Conservation (phyloP, 1,140 invertebrate species). For the Apocrypta bakeri region DNA sequence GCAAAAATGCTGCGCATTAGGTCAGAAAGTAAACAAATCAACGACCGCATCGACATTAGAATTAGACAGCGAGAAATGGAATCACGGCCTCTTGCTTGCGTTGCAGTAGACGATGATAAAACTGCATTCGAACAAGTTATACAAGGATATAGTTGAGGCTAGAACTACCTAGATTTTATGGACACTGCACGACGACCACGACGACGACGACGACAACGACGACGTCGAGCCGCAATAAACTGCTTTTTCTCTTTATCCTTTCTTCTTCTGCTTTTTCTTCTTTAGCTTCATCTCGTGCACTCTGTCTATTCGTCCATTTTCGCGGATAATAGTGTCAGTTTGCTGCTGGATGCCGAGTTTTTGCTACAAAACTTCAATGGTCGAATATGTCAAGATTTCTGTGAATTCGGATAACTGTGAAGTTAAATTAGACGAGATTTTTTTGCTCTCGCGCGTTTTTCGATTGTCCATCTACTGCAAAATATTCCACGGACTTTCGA, state of each 20-base stretch:
- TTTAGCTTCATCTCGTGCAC: background rate
- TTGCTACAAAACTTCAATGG: background rate
- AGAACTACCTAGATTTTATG: slow-evolving; percentile 20
- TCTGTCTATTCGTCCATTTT: background rate
- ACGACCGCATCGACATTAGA: background rate
- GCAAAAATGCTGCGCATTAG: too few species aligned
- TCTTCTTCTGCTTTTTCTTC: background rate
- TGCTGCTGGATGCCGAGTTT: slow-evolving; percentile 29
- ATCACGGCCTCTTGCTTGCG: background rate
- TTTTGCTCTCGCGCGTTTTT: background rate
- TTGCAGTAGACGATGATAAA: slow-evolving; percentile 31
- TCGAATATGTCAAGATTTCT: slow-evolving; percentile 44
- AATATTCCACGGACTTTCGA: background rate
- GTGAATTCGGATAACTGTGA: slow-evolving; percentile 48
- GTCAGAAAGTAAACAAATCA: background rate
- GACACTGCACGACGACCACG: slow-evolving; percentile 7
- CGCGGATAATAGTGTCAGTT: slow-evolving; percentile 48
- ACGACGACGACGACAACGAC: too few species aligned
- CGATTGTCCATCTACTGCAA: background rate
- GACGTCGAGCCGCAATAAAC: slow-evolving; percentile 16
- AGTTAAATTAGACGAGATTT: slow-evolving; percentile 32
- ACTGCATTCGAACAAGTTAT: slow-evolving; percentile 43
- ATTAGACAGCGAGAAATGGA: slow-evolving; percentile 34
- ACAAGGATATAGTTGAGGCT: background rate
- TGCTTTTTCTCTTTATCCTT: slow-evolving; percentile 14